Evolutionary conservation across 2,113 vertebrate genomes (phyloP).

Genomic region (Heterocephalus glaber): DNA sequence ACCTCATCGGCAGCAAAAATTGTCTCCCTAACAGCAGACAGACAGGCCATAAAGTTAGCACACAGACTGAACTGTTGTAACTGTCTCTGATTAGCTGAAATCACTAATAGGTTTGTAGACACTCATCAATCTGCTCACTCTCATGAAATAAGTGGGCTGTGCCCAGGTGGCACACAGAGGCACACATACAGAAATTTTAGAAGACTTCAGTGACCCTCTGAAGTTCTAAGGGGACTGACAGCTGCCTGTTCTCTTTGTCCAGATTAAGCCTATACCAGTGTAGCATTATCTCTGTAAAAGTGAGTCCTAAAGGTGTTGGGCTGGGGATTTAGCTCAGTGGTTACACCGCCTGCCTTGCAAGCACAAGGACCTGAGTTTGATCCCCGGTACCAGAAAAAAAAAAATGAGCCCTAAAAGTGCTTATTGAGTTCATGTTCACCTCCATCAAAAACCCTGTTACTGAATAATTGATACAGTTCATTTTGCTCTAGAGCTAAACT

Average conservation of each 20-base stretch:
- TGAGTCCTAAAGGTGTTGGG: background rate
- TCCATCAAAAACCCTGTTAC: background rate
- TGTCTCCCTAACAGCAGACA: background rate
- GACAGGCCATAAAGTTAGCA: background rate
- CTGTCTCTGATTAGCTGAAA: conserved; percentile 39
- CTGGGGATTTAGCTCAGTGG: too few relatives aligned
- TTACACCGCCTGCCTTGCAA: too few relatives aligned
- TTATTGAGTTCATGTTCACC: background rate
- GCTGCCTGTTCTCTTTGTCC: background rate
- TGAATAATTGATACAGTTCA: background rate
- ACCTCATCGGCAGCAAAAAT: conserved; percentile 23
- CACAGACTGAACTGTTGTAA: background rate
- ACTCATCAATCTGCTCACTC: background rate
- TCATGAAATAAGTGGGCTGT: background rate
- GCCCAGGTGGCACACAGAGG: background rate
- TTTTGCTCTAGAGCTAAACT: conserved; percentile 8
- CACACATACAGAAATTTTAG: rapidly evolving
- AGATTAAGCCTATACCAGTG: background rate
- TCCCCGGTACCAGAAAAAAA: too few relatives aligned
- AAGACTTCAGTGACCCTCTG: background rate
- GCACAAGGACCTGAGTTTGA: too few relatives aligned
- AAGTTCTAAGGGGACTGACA: background rate
- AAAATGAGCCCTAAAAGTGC: background rate
- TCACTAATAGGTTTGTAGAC: conserved; percentile 1
- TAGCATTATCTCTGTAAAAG: background rate